A percentile compares a stretch with the other conserved stretches of the same genome.
Evolutionary conservation across 2,888 invertebrate species (phyloP).

Genomic region (Pristionchus mayeri): DNA sequence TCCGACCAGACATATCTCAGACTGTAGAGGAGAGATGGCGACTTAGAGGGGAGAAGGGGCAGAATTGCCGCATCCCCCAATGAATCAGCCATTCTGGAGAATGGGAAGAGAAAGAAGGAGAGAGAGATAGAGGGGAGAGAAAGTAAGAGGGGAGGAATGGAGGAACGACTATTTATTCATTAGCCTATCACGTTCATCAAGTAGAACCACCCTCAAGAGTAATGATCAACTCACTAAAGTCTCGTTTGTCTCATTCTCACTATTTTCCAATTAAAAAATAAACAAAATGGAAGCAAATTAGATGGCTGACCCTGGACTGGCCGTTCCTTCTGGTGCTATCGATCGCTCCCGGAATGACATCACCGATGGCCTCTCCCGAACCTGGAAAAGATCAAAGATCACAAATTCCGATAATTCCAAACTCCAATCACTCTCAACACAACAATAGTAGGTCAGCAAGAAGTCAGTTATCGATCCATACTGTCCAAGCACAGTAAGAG

Average conservation of each 20-base stretch:
- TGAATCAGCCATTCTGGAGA: constrained; percentile 36
- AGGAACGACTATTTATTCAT: too few relatives aligned
- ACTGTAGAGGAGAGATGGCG: not conserved
- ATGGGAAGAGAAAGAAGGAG: constrained; percentile 35
- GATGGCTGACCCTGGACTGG: constrained; percentile 30
- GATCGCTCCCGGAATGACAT: constrained; percentile 67
- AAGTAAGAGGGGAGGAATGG: not conserved
- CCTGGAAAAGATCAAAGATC: constrained; percentile 49
- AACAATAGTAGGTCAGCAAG: not conserved
- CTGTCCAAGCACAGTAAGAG: too few relatives aligned
- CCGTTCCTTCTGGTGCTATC: constrained; percentile 54
- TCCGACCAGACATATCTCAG: not conserved
- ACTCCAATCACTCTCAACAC: not conserved
- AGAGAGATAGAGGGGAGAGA: not conserved
- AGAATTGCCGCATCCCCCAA: not conserved
- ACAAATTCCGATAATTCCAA: not conserved
- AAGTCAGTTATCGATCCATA: not conserved
- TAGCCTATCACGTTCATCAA: not conserved
- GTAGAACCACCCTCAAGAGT: too few relatives aligned
- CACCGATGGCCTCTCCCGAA: constrained; percentile 63
- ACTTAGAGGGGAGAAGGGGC: not conserved
- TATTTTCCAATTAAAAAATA: not conserved
- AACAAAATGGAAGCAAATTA: not conserved
- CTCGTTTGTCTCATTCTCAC: too few relatives aligned
- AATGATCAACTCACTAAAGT: too few relatives aligned